phyloP scores from a whole-genome alignment of 2,797 vertebrate genomes.

The Pagetopsis macropterus region DNA sequence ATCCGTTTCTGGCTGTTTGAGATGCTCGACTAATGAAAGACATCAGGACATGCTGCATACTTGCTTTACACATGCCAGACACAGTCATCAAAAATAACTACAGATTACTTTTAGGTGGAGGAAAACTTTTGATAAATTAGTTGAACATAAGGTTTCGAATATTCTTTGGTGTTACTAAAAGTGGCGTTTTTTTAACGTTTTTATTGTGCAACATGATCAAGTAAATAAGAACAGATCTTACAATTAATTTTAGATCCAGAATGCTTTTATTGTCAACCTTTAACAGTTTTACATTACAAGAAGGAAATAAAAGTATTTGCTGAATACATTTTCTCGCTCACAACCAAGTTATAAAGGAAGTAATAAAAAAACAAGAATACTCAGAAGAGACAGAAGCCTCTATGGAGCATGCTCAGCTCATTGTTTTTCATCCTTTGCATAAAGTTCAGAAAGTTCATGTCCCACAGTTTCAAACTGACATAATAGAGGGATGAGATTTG shows the following conservation, averaged over 20 bases:
- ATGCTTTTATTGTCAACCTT: slow-evolving; percentile 8
- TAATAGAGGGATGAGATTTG: slow-evolving; percentile 44
- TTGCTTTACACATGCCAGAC: slow-evolving; percentile 46
- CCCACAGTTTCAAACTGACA: slow-evolving; percentile 57
- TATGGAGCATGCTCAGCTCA: slow-evolving; percentile 43
- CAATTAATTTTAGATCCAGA: slow-evolving; percentile 14
- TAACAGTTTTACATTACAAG: slow-evolving; percentile 21
- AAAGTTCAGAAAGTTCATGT: slow-evolving; percentile 52
- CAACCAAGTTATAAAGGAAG: slow-evolving; percentile 35
- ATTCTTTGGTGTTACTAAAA: slow-evolving; percentile 28
- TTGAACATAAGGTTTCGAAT: slow-evolving; percentile 6
- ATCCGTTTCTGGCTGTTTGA: slow-evolving; percentile 62
- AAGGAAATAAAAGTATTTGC: slow-evolving; percentile 35
- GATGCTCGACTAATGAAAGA: slow-evolving; percentile 66
- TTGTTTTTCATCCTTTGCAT: slow-evolving; percentile 50
- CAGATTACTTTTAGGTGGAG: slow-evolving; percentile 20
- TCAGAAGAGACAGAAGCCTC: slow-evolving; percentile 36
- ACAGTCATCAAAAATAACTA: slow-evolving; percentile 41
- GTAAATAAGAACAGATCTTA: slow-evolving; percentile 35
- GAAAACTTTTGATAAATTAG: slow-evolving; percentile 15
- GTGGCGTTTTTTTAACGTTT: neutral
- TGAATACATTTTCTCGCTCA: slow-evolving; percentile 28
- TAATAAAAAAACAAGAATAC: slow-evolving; percentile 42
- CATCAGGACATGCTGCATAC: slow-evolving; percentile 53
- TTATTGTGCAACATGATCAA: slow-evolving; percentile 28